Evolutionary conservation across 2,888 invertebrate species (phyloP).

Genomic region (Pyrochroa serraticornis): DNA sequence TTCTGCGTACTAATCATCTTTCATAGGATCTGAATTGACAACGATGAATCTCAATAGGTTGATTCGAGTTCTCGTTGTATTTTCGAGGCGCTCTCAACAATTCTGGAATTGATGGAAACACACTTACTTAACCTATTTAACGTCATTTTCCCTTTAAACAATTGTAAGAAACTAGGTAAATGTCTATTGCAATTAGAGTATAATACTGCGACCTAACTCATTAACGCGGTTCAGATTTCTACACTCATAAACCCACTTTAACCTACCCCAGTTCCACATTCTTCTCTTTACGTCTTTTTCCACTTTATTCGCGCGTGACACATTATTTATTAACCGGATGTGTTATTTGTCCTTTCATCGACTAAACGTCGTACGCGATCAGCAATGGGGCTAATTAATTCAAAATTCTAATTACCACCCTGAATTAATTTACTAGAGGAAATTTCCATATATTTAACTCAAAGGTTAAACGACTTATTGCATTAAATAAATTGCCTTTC

Average conservation of each 20-base stretch:
- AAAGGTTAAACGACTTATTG: no score
- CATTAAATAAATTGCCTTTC: no score
- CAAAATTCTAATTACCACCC: slow-evolving; percentile 3
- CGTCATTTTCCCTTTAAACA: neutral
- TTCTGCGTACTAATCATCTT: slow-evolving; percentile 4
- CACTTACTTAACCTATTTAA: neutral
- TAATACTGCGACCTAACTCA: no score
- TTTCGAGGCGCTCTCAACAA: no score
- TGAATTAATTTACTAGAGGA: neutral
- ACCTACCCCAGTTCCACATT: neutral
- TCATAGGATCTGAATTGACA: no score
- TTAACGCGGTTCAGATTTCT: neutral
- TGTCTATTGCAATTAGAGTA: neutral
- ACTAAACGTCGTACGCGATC: slow-evolving; percentile 11
- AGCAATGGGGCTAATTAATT: slow-evolving; percentile 16
- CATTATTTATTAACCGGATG: slow-evolving; percentile 18
- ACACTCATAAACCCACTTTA: neutral
- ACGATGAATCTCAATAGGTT: no score
- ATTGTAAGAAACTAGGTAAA: neutral
- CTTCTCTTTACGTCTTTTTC: slow-evolving; percentile 9
- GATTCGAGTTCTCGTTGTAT: no score
- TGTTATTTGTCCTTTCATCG: slow-evolving; percentile 13
- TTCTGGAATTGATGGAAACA: no score
- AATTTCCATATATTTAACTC: no score
- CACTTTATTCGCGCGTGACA: slow-evolving; percentile 18